These are phyloP conservation scores for Capitulum mitella DNA, from an alignment of 2,888 invertebrate genomes.

Conservation along the genomic window DNA sequence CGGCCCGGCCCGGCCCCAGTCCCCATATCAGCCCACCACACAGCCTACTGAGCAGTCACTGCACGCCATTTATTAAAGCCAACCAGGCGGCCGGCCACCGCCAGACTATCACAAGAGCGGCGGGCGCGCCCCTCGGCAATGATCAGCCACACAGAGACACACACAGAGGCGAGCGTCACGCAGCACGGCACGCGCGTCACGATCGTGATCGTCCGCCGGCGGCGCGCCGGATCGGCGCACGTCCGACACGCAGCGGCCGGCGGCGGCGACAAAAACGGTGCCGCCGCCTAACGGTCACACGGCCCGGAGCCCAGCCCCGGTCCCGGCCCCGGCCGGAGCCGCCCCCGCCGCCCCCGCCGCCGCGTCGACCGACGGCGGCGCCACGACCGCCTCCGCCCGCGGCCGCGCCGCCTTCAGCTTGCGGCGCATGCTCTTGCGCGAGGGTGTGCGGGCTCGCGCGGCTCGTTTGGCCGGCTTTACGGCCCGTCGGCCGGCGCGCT, in stretches of 20 bases:
- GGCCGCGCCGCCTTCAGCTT: neutral
- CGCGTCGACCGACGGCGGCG: neutral
- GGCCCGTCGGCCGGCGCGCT: neutral
- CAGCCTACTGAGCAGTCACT: neutral
- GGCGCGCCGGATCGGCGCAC: neutral
- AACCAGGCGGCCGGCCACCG: neutral
- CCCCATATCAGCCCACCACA: neutral
- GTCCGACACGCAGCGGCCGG: neutral
- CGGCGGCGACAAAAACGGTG: neutral
- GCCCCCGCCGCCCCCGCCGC: neutral
- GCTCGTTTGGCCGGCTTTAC: neutral
- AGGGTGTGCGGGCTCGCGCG: neutral
- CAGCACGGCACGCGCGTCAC: neutral
- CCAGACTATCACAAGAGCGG: neutral
- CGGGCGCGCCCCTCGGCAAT: neutral
- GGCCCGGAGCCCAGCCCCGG: neutral
- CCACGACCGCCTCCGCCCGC: neutral
- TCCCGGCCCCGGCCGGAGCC: no score
- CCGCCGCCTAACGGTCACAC: neutral
- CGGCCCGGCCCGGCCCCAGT: no score
- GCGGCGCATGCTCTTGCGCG: neutral
- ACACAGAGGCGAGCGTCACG: neutral
- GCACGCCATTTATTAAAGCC: neutral
- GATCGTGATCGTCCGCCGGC: neutral
- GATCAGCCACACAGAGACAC: neutral